Percentiles rank a stretch among this genome's conserved stretches.
Conservation (phyloP, 1,140 invertebrate species). For the Drosophila melanica region DNA sequence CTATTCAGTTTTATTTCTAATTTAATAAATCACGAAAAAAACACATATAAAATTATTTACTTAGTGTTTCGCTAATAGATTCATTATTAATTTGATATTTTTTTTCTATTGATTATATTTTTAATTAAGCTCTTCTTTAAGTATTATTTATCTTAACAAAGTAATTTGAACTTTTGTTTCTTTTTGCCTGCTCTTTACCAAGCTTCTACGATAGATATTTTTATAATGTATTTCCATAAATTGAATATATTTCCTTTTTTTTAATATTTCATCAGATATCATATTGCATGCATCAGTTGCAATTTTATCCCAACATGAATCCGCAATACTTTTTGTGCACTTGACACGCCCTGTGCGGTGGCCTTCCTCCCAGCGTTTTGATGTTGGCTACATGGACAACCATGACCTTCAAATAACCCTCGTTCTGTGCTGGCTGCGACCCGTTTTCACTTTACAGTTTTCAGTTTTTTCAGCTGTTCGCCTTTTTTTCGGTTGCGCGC, state of each 20-base stretch:
- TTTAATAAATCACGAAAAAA: no score
- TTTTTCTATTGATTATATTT: no score
- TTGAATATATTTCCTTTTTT: not conserved
- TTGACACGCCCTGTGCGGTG: slow-evolving; percentile 1
- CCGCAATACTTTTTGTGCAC: slow-evolving; percentile 12
- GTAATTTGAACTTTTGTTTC: no score
- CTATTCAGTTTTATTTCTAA: not conserved
- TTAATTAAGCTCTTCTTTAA: no score
- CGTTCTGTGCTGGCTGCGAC: slow-evolving; percentile 52
- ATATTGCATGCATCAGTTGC: not conserved
- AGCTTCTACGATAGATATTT: no score
- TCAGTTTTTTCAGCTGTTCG: slow-evolving; percentile 55
- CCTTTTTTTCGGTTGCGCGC: slow-evolving; percentile 68
- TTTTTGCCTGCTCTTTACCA: no score
- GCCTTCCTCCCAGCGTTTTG: slow-evolving; percentile 4
- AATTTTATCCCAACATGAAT: slow-evolving; percentile 9
- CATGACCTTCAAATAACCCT: slow-evolving; percentile 77
- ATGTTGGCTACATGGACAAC: slow-evolving; percentile 26
- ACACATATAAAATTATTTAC: no score
- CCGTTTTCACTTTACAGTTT: slow-evolving; percentile 45
- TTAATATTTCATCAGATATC: not conserved
- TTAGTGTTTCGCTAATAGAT: no score
- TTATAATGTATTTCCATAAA: not conserved
- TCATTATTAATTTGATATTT: no score
- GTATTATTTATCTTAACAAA: no score